Base-by-base conservation (phyloP, 1,140 invertebrate species). In the Venturia canescens region DNA sequence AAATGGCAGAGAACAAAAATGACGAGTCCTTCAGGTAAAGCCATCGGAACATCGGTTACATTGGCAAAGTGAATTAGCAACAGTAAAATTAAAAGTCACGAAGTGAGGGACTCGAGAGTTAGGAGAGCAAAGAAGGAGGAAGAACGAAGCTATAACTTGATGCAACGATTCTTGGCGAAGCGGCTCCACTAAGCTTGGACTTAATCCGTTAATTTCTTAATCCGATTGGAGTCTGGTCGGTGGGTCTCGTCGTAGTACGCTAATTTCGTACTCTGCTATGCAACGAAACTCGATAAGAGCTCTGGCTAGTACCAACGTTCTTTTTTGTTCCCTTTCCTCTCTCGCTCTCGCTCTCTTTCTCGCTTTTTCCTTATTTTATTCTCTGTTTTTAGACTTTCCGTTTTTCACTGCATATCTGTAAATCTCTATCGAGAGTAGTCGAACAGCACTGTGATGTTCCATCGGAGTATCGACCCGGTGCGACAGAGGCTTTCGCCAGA, bases 191-290 rank as follows among this genome's bases (percentile, higher is more conserved):
- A n/a, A 60, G 16, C 57, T 4, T 9, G 57, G 57, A 23, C 57
- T 60, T 60, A 60, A 60, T 21, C 57, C 57, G 57, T 60, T 60
- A 60, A 60, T 60, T 60, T 60, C 57, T 60, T 60, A 60, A 60
- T 60, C 57, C 57, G 57, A 60, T 60, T 60, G n/a, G 18, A 21
- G n/a, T n/a, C n/a, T 60, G 16, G 18, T 60, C 57, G 57, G 57
- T 60, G n/a, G 57, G 21, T 60, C 7, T n/a, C 21, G 57, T 23
- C n/a, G 57, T n/a, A 3, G 6, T 60, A 60, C 57, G 57, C 57
- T 60, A 60, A 60, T 60, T n/a, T 9, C 57, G 11, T 60, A 60
- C 57, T 60, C n/a, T 7, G 18, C 57, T 21, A 60, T 60, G 57
- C 57, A 60, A 60, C 57, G 57, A 60, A n/a, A 60, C 57, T 60